A percentile compares a stretch with the other conserved stretches of the same genome.
Conservation (phyloP, 2,113 vertebrate genomes). For the Erythrocercus mccallii region DNA sequence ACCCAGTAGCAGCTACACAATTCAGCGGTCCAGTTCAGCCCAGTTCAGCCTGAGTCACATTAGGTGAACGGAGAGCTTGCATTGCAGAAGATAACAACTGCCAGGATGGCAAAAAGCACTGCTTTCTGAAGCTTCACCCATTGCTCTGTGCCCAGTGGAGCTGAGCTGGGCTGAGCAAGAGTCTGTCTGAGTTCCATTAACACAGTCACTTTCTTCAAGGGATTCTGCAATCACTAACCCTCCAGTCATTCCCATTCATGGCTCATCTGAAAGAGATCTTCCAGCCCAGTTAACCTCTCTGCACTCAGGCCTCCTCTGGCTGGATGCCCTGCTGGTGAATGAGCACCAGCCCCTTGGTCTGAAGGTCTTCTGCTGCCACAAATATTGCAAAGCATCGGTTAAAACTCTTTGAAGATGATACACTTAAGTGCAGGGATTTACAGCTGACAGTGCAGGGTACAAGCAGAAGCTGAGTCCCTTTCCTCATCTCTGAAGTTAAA, state of each 20-base stretch:
- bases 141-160: not conserved
- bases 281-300: not conserved
- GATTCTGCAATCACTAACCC: not conserved
- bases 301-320: not conserved
- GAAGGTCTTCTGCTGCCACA: not conserved
- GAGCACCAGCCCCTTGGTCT: not conserved
- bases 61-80: fast-evolving
- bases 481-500: not conserved
- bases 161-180: not conserved
- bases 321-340: not conserved
- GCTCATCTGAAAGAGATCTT: not conserved
- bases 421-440: not conserved
- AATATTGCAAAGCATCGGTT: not conserved
- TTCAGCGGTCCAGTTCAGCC: not conserved
- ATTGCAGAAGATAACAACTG: fast-evolving
- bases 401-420: not conserved
- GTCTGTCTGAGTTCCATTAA: not conserved
- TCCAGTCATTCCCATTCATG: not conserved
- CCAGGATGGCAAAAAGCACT: not conserved
- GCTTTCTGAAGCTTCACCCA: not conserved
- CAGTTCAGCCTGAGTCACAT: not conserved
- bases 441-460: not conserved
- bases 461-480: not conserved
- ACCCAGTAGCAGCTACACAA: fast-evolving
- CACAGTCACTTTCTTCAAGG: not conserved